Conservation (phyloP, 2,888 invertebrate species). For the Drosophila quinaria region DNA sequence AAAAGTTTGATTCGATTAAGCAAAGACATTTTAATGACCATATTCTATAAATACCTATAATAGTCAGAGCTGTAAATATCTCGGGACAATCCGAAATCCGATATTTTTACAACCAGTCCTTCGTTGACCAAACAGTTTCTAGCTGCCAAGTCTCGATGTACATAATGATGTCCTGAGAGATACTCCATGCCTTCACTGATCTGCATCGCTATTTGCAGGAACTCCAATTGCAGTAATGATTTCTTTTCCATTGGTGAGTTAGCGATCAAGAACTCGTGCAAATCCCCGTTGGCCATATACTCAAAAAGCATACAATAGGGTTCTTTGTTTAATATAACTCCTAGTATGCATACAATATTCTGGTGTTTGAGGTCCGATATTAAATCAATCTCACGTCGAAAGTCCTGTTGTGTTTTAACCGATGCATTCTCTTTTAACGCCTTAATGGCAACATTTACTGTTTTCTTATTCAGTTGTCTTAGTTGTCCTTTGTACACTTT, state of each 20-base stretch:
- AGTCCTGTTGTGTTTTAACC: slow-evolving; percentile 95
- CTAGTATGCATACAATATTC: slow-evolving; percentile 97
- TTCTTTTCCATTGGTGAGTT: slow-evolving; percentile 95
- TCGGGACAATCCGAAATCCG: slow-evolving; percentile 97
- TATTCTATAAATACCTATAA: slow-evolving; percentile 88
- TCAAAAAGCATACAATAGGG: slow-evolving; percentile 99
- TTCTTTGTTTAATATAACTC: slow-evolving; percentile 95
- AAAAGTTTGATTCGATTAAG: background rate
- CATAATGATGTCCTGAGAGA: slow-evolving; percentile 95
- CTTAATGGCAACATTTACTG: slow-evolving; percentile 95
- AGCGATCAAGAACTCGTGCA: slow-evolving; percentile 97
- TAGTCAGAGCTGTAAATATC: slow-evolving; percentile 97
- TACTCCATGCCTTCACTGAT: slow-evolving; percentile 95
- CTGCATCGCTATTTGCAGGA: slow-evolving; percentile 95
- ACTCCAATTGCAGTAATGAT: slow-evolving; percentile 92
- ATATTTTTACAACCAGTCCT: slow-evolving; percentile 97
- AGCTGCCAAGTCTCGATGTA: slow-evolving; percentile 98
- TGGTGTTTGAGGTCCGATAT: slow-evolving; percentile 98
- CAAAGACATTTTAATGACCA: background rate
- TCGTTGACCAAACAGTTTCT: slow-evolving; percentile 98
- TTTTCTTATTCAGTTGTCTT: slow-evolving; percentile 88
- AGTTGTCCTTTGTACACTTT: slow-evolving; percentile 98
- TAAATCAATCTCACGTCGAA: slow-evolving; percentile 96
- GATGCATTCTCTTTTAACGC: slow-evolving; percentile 97
- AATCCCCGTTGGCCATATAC: slow-evolving; percentile 98